Conservation (phyloP, 2,797 vertebrate species). For the Ambastaia sidthimunki region DNA sequence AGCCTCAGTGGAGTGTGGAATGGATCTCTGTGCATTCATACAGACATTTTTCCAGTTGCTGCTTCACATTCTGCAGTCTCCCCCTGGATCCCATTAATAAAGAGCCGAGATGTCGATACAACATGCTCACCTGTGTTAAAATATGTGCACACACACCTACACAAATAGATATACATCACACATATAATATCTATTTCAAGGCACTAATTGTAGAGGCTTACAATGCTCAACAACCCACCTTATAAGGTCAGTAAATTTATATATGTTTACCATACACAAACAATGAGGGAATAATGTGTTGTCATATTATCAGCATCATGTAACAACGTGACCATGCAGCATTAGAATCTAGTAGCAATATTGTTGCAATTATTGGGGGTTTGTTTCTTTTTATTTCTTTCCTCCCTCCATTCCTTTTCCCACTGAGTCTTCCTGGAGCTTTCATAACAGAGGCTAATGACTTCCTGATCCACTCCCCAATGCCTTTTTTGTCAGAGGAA, state of each 20-base stretch:
- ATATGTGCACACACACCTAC: slow-evolving; percentile 40
- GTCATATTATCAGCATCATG: slow-evolving; percentile 80
- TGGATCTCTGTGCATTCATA: slow-evolving; percentile 54
- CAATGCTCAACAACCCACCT: slow-evolving; percentile 61
- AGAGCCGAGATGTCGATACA: slow-evolving; percentile 63
- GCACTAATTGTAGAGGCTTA: no score
- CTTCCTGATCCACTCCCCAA: slow-evolving; percentile 81
- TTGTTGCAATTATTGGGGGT: slow-evolving; percentile 77
- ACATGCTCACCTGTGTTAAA: slow-evolving; percentile 41
- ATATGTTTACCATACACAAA: no score
- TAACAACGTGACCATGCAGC: slow-evolving; percentile 73
- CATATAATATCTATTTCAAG: slow-evolving; percentile 67
- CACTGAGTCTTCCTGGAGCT: slow-evolving; percentile 78
- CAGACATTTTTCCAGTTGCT: slow-evolving; percentile 43
- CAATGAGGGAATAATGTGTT: slow-evolving; percentile 70
- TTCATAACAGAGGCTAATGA: slow-evolving; percentile 80
- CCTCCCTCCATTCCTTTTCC: slow-evolving; percentile 55
- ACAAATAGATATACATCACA: slow-evolving; percentile 41
- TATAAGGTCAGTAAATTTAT: slow-evolving; percentile 55
- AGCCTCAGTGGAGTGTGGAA: slow-evolving; percentile 57
- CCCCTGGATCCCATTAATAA: slow-evolving; percentile 79
- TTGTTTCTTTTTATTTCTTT: slow-evolving; percentile 42
- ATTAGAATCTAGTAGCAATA: slow-evolving; percentile 79
- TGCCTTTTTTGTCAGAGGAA: slow-evolving; percentile 77
- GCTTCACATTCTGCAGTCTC: slow-evolving; percentile 59